Evolutionary conservation across 2,888 invertebrate species (phyloP), one percentile per base, ranked within the genome.

Genomic region (Agapostemon virescens): DNA sequence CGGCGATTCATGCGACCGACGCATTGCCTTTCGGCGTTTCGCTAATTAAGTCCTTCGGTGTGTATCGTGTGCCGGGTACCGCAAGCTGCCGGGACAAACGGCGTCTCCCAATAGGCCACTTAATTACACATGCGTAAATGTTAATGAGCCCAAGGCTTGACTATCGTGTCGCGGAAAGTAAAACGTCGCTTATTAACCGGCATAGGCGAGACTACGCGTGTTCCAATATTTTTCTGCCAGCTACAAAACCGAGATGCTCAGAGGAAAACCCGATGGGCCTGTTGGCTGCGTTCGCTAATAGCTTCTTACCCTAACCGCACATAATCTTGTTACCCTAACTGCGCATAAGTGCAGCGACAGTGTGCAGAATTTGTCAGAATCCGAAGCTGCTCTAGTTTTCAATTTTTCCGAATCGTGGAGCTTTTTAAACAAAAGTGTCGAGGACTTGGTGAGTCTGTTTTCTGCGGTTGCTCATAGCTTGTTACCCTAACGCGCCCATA

Each of bases 11-110:
- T 52, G 36, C 38, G 40, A 70, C 45, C 38, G 58, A 70, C 45
- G 67, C 20, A 67, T 42, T 45, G 71, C 52, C 73, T 69, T 49
- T 69, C 61, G 69, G 73, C 52, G 42, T 75, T 80, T 40, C 33
- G 75, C 71, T 81, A 81, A 81, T 81, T 81, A 80, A 81, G 63
- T 69, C 40, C 38, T 72, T 79, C 45, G 68, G 26, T 26, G 67
- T 61, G 66, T 23, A 72, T 55, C 79, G 78, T 72, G 67, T 72
- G 49, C n/a, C 11, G 42, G 26, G 26, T 55, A 26, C 72, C 61
- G 61, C 79, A 72, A 61, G 79, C 61, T 68, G 67, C 52, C 11
- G 55, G 63, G 74, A 70, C 40, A 68, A 68, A 66, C 61, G 45
- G 20, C 74, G 45, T 64, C 64, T 63, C 40, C 71, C 36, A 68